phyloP scores from a whole-genome alignment of 2,113 vertebrate species.

The Gambusia affinis region DNA sequence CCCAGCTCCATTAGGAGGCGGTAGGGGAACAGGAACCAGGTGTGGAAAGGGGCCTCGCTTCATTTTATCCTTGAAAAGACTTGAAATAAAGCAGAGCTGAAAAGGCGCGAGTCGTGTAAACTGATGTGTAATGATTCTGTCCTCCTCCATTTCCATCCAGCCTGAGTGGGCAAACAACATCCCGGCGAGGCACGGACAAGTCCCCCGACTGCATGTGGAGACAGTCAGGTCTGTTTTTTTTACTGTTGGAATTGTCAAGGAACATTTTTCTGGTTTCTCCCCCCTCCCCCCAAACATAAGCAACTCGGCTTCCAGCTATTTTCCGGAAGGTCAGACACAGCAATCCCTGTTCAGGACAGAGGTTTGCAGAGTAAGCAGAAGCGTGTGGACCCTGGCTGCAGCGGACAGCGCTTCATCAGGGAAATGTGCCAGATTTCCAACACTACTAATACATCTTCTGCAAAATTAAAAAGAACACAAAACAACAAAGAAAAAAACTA shows the following conservation, averaged over 20 bases:
- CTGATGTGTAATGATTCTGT: slow-evolving; percentile 56
- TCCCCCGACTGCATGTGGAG: neutral
- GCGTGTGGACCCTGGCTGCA: slow-evolving; percentile 16
- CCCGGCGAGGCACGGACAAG: neutral
- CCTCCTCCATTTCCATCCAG: slow-evolving; percentile 45
- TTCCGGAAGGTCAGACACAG: slow-evolving; percentile 18
- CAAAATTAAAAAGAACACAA: neutral
- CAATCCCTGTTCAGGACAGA: neutral
- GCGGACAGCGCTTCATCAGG: slow-evolving; percentile 39
- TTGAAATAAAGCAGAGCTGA: slow-evolving; percentile 5
- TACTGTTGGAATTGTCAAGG: neutral
- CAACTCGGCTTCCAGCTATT: neutral
- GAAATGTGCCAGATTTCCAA: slow-evolving; percentile 10
- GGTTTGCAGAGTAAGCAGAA: slow-evolving; percentile 51
- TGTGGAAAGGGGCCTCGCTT: slow-evolving; percentile 1
- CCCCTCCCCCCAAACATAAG: neutral
- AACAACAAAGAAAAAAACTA: too few species aligned
- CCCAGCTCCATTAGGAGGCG: slow-evolving; percentile 16
- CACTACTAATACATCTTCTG: slow-evolving; percentile 2
- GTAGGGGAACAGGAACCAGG: neutral
- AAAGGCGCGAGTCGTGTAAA: slow-evolving; percentile 22
- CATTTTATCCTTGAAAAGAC: slow-evolving; percentile 34
- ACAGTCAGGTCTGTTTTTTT: neutral
- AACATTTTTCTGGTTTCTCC: neutral
- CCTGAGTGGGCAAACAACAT: neutral